A percentile compares a stretch with the other conserved stretches of the same genome.
phyloP scores from a whole-genome alignment of 2,113 vertebrate genomes.

The Oreochromis spilurus region DNA sequence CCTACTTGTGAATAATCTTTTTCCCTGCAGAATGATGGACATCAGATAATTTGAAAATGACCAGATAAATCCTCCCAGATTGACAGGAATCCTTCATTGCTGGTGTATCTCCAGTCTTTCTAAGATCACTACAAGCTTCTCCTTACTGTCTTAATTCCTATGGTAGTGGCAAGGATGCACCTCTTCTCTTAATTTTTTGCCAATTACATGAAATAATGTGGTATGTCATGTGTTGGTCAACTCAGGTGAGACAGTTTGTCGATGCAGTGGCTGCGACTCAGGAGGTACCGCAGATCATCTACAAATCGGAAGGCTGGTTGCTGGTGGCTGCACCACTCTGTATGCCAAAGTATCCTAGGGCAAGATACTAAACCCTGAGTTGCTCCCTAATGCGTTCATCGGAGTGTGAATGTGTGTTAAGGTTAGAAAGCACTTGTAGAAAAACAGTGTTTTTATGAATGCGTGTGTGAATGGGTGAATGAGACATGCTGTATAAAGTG shows the following conservation, averaged over 20 bases:
- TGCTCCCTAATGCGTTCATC: neutral
- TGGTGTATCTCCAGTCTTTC: neutral
- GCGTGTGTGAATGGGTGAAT: neutral
- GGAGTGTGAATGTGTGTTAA: neutral
- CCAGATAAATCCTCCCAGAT: neutral
- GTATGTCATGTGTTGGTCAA: neutral
- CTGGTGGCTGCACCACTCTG: neutral
- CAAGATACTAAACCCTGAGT: neutral
- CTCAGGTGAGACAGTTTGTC: neutral
- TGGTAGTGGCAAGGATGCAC: neutral
- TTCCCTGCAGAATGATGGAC: neutral
- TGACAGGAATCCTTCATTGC: neutral
- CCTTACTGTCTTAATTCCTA: neutral
- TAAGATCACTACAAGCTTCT: neutral
- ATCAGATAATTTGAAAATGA: neutral
- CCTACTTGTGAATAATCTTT: neutral
- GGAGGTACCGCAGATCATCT: neutral
- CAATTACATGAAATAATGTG: neutral
- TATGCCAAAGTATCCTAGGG: neutral
- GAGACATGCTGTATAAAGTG: neutral
- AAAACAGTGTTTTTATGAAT: neutral
- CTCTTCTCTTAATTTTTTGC: neutral
- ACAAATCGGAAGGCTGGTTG: neutral
- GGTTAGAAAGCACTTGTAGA: neutral
- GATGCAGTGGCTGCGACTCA: neutral